Conservation (phyloP, 2,113 vertebrate species). For the Equus przewalskii region DNA sequence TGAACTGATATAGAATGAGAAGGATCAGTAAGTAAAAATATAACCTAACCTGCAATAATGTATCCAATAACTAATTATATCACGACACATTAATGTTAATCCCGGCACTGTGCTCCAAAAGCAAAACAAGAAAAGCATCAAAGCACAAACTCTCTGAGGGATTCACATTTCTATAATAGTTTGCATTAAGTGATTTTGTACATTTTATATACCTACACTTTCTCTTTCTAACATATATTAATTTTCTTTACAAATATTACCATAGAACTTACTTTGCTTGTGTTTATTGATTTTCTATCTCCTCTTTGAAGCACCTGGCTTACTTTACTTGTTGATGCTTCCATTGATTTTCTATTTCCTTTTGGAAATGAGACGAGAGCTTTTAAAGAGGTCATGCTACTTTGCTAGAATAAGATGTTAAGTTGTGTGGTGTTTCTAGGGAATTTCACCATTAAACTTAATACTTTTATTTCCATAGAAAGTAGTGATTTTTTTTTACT, state of each 20-base stretch:
- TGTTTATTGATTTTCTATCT: conserved; percentile 82
- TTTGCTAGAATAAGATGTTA: conserved; percentile 62
- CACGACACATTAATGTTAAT: not conserved
- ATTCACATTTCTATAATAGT: not conserved
- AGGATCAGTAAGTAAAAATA: not conserved
- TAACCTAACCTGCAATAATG: not conserved
- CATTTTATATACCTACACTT: not conserved
- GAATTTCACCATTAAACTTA: conserved; percentile 49
- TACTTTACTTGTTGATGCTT: conserved; percentile 81
- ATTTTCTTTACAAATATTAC: conserved; percentile 74
- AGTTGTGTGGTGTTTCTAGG: conserved; percentile 38
- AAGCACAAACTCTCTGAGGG: not conserved
- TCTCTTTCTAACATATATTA: conserved; percentile 54
- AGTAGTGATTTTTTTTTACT: not conserved
- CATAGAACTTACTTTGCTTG: conserved; percentile 63
- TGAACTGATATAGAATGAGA: not conserved
- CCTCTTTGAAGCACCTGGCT: conserved; percentile 80
- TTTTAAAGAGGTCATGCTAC: conserved; percentile 67
- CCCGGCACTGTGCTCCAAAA: not conserved
- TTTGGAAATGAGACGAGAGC: conserved; percentile 76
- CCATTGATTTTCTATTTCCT: conserved; percentile 85
- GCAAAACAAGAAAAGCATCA: not conserved
- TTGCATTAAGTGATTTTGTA: not conserved
- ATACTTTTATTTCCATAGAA: conserved; percentile 18
- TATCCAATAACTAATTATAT: not conserved